Evolutionary conservation across 2,797 vertebrate genomes (phyloP).

Genomic region (Takifugu ocellatus): DNA sequence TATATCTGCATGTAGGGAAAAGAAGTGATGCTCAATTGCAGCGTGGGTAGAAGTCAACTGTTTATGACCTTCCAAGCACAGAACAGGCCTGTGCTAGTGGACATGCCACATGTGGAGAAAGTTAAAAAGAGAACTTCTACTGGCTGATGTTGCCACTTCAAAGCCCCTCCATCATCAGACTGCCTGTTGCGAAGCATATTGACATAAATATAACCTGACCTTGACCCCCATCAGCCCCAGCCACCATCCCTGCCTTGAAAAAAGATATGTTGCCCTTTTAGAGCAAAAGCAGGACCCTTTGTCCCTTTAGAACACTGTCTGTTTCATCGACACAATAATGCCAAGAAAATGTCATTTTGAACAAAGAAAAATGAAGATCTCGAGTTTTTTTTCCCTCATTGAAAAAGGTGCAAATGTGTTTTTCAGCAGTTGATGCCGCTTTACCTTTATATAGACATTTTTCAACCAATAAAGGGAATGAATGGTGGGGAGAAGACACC

Average conservation of each 20-base stretch:
- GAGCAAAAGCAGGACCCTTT: neutral
- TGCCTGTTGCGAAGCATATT: constrained; percentile 15
- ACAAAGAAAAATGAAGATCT: constrained; percentile 18
- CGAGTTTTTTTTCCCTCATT: constrained; percentile 3
- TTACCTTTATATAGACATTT: constrained; percentile 38
- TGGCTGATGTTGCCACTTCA: constrained; percentile 60
- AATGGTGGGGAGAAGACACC: constrained; percentile 35
- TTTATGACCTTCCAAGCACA: constrained; percentile 57
- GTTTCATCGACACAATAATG: no score
- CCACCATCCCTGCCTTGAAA: no score
- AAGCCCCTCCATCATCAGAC: constrained; percentile 67
- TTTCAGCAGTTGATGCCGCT: constrained; percentile 17
- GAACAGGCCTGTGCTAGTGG: constrained; percentile 14
- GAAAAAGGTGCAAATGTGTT: constrained; percentile 37
- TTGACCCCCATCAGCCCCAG: neutral
- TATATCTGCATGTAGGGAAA: no score
- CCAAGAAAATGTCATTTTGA: neutral
- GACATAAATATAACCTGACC: neutral
- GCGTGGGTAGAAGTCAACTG: constrained; percentile 18
- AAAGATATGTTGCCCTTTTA: neutral
- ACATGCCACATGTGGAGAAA: constrained; percentile 43
- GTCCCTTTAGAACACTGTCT: no score
- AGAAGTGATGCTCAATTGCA: neutral
- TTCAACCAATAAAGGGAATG: constrained; percentile 20
- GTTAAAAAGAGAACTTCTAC: constrained; percentile 57